A percentile compares a stretch with the other conserved stretches of the same genome.
Evolutionary conservation across 2,888 invertebrate species (phyloP).

Genomic region (Melinopterus prodromus): DNA sequence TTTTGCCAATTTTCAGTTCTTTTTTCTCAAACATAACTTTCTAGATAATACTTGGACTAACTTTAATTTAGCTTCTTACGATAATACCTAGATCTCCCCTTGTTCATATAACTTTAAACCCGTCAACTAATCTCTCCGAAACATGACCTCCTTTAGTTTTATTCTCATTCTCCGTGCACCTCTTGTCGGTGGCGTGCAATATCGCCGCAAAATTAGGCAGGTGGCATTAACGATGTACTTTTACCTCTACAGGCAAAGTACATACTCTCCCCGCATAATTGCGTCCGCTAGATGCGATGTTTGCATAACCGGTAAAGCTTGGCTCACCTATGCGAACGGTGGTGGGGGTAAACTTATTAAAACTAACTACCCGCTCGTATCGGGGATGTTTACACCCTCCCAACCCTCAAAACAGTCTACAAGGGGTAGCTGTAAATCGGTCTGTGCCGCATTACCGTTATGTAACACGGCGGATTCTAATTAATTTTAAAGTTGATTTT

Average conservation of each 20-base stretch:
- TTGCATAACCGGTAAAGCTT: conserved; percentile 10
- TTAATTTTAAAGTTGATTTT: conserved; percentile 36
- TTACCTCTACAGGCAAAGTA: conserved; percentile 6
- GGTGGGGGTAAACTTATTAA: conserved; percentile 21
- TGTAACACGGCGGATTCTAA: conserved; percentile 26
- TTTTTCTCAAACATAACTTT: too few relatives aligned
- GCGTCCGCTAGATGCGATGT: conserved; percentile 13
- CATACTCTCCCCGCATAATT: conserved; percentile 11
- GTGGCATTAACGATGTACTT: conserved; percentile 19
- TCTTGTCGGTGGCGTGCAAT: neutral
- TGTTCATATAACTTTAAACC: neutral
- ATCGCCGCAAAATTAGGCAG: conserved; percentile 22
- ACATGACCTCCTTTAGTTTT: neutral
- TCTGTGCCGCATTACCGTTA: conserved; percentile 8
- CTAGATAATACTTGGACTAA: too few relatives aligned
- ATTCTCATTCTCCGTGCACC: neutral
- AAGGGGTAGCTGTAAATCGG: conserved; percentile 15
- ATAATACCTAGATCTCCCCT: neutral
- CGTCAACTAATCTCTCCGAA: neutral
- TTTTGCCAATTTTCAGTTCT: too few relatives aligned
- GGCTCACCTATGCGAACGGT: conserved; percentile 7
- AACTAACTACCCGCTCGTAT: conserved; percentile 19
- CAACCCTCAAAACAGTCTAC: conserved; percentile 14
- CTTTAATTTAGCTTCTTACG: too few relatives aligned
- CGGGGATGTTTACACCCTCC: conserved; percentile 4